phyloP scores from a whole-genome alignment of 2,797 vertebrate genomes.

The Melanotaenia trifasciata region DNA sequence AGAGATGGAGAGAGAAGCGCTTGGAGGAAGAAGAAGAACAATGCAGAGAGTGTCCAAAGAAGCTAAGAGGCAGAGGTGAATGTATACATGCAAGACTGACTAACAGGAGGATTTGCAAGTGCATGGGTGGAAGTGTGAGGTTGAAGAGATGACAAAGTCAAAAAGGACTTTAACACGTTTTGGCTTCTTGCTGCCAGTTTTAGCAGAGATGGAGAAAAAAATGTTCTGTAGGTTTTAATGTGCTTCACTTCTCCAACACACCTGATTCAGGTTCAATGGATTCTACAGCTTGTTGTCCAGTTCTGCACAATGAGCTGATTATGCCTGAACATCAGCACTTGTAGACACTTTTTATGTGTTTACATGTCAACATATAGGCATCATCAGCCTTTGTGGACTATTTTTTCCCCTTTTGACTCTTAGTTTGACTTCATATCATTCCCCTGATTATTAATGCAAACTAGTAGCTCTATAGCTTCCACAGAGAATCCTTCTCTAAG shows the following conservation, averaged over 20 bases:
- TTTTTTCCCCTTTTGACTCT: neutral
- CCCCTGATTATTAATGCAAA: neutral
- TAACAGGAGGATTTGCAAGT: constrained; percentile 31
- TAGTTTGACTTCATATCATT: neutral
- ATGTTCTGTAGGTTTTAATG: neutral
- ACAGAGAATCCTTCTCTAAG: neutral
- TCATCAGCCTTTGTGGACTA: too few relatives aligned
- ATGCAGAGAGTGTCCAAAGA: constrained; percentile 17
- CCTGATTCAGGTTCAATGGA: neutral
- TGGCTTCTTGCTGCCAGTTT: constrained; percentile 40
- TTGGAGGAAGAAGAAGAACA: constrained; percentile 15
- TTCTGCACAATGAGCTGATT: neutral
- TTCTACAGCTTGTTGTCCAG: too few relatives aligned
- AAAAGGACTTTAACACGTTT: constrained; percentile 45
- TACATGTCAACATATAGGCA: too few relatives aligned
- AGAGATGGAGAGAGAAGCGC: constrained; percentile 9
- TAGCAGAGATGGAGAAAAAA: constrained; percentile 69
- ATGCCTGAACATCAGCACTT: neutral
- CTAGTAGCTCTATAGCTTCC: neutral
- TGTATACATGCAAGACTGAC: constrained; percentile 5
- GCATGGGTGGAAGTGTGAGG: constrained; percentile 43
- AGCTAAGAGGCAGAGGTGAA: constrained; percentile 29
- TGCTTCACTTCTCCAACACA: neutral
- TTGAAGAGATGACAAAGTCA: constrained; percentile 37
- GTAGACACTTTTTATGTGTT: too few relatives aligned